phyloP scores from a whole-genome alignment of 1,140 invertebrate genomes.

The Drosophila rhopaloa region DNA sequence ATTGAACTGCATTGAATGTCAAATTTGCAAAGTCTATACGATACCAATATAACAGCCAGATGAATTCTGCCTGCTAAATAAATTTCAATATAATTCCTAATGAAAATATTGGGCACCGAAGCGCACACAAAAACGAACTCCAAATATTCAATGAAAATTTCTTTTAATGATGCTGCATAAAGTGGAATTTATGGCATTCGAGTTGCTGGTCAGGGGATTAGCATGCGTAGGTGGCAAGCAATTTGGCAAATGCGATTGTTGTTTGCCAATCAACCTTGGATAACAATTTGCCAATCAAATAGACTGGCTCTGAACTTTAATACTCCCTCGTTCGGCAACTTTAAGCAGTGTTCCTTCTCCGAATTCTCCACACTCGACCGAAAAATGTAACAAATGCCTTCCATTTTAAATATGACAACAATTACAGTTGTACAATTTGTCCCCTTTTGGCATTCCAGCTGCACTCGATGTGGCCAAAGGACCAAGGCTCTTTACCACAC shows the following conservation, averaged over 20 bases:
- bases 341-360: conserved; percentile 6
- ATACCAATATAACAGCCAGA: conserved; percentile 10
- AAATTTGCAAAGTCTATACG: conserved; percentile 29
- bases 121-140: conserved; percentile 16
- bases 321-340: background rate
- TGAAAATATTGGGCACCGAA: conserved; percentile 35
- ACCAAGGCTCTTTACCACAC: conserved; percentile 71
- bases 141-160: conserved; percentile 20
- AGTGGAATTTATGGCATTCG: conserved; percentile 35
- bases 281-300: background rate
- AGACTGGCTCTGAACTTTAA: conserved; percentile 10
- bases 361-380: background rate
- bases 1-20: conserved; percentile 14
- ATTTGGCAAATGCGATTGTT: conserved; percentile 23
- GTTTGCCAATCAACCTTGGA: background rate
- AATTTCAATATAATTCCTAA: conserved; percentile 56
- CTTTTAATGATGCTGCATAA: conserved; percentile 27
- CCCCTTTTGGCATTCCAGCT: conserved; percentile 70
- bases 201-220: background rate
- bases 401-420: conserved; percentile 82
- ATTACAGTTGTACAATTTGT: conserved; percentile 82
- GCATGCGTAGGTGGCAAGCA: background rate
- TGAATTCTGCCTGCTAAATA: conserved; percentile 25
- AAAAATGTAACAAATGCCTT: conserved; percentile 77
- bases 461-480: conserved; percentile 53